These are phyloP conservation scores for Agriopis marginaria DNA, from an alignment of 2,888 invertebrate species.

Conservation along the genomic window DNA sequence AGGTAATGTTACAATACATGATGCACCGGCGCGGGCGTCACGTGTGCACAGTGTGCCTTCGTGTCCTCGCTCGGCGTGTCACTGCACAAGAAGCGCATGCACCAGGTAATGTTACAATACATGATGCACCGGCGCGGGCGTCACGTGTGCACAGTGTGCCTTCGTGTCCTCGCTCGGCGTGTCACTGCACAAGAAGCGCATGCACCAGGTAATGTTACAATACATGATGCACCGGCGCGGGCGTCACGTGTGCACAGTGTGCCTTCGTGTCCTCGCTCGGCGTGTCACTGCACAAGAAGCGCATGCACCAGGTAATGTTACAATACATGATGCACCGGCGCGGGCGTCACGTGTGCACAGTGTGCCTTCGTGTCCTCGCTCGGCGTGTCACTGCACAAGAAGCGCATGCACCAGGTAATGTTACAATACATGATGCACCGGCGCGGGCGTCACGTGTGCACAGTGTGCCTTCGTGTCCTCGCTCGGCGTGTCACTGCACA, in stretches of 20 bases:
- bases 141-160: slow-evolving; percentile 14
- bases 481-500: slow-evolving; percentile 13
- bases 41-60: slow-evolving; percentile 15
- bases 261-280: slow-evolving; percentile 16
- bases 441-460: no score
- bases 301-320: slow-evolving; percentile 11
- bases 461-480: slow-evolving; percentile 8
- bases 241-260: slow-evolving; percentile 13
- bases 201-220: slow-evolving; percentile 10
- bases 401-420: slow-evolving; percentile 9
- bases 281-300: slow-evolving; percentile 7
- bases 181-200: slow-evolving; percentile 5
- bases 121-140: slow-evolving; percentile 14
- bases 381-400: slow-evolving; percentile 11
- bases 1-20: slow-evolving; percentile 9
- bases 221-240: slow-evolving; percentile 16
- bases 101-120: slow-evolving; percentile 9
- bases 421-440: no score
- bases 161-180: slow-evolving; percentile 16
- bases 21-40: slow-evolving; percentile 15
- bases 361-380: slow-evolving; percentile 13
- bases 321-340: no score
- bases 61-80: slow-evolving; percentile 11
- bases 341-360: no score
- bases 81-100: slow-evolving; percentile 11